A percentile compares a stretch with the other conserved stretches of the same genome.
Conservation (phyloP, 2,797 vertebrate species). For the Fratercula arctica region DNA sequence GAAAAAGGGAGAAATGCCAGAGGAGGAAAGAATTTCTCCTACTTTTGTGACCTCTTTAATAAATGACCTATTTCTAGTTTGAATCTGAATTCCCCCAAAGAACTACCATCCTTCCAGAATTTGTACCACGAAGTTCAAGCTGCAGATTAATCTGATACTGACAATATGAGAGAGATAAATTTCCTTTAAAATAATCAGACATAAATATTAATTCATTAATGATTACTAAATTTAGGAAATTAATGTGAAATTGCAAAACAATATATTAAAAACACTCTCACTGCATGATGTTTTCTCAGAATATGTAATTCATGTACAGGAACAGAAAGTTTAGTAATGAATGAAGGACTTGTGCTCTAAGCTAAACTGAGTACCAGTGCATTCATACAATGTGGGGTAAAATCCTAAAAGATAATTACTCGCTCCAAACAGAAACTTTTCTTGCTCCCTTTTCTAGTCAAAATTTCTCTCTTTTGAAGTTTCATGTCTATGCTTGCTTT, state of each 20-base stretch:
- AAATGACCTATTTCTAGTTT: background rate
- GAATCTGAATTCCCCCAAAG: background rate
- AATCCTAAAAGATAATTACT: conserved; percentile 5
- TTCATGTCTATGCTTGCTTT: background rate
- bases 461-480: background rate
- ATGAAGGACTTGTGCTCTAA: background rate
- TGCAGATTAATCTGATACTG: background rate
- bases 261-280: background rate
- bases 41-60: background rate
- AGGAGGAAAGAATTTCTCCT: background rate
- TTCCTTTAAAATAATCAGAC: background rate
- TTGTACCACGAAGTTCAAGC: background rate
- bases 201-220: background rate
- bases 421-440: background rate
- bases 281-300: background rate
- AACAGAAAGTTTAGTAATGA: background rate
- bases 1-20: background rate
- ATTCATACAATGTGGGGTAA: background rate
- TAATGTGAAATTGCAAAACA: background rate
- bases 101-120: background rate
- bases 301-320: background rate
- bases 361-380: background rate
- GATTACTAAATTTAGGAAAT: background rate
- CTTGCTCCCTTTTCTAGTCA: background rate
- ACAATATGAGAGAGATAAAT: background rate